Conservation (phyloP, 2,888 invertebrate genomes). For the Xestia c-nigrum region DNA sequence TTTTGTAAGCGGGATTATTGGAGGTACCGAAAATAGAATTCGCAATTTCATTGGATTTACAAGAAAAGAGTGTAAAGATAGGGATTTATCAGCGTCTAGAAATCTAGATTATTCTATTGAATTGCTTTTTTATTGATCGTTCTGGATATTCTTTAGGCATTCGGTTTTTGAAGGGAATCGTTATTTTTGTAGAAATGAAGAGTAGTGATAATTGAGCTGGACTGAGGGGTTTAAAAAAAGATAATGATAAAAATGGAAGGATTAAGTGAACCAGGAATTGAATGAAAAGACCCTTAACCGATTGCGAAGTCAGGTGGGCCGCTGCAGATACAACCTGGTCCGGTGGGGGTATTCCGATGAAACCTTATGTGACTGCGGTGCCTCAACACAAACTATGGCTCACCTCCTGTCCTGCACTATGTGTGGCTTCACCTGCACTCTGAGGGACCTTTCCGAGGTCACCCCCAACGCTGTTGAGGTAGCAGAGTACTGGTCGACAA, state of each 20-base stretch:
- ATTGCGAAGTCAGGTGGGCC: too few relatives aligned
- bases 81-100: slow-evolving; percentile 46
- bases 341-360: too few relatives aligned
- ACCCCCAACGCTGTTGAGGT: too few relatives aligned
- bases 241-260: neutral
- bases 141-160: slow-evolving; percentile 18
- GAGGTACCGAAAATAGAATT: slow-evolving; percentile 40
- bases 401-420: too few relatives aligned
- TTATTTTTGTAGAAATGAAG: neutral
- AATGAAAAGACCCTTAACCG: too few relatives aligned
- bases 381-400: too few relatives aligned
- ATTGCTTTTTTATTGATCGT: slow-evolving; percentile 49
- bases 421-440: too few relatives aligned
- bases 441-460: too few relatives aligned
- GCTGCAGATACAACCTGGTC: too few relatives aligned
- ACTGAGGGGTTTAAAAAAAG: neutral
- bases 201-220: slow-evolving; percentile 5
- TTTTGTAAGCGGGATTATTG: slow-evolving; percentile 23
- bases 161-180: slow-evolving; percentile 2
- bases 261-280: too few relatives aligned
- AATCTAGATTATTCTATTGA: slow-evolving; percentile 53
- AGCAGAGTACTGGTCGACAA: too few relatives aligned
- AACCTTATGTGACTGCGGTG: too few relatives aligned
- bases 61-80: slow-evolving; percentile 38
- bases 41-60: slow-evolving; percentile 41